Conservation (phyloP, 2,888 invertebrate genomes). For the Artemia sp. region DNA sequence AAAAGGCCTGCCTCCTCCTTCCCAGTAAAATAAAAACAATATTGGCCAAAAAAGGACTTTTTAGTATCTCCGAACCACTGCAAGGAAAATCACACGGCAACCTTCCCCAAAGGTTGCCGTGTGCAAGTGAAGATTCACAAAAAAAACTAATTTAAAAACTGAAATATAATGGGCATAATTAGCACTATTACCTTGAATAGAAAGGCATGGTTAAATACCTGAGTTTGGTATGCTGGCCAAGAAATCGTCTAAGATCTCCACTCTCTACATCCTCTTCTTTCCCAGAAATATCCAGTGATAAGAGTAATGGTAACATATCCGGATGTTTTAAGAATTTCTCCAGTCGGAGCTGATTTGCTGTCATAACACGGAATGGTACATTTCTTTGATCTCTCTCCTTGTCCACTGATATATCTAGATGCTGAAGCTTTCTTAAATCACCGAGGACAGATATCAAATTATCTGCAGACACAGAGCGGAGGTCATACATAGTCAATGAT, state of each 20-base stretch:
- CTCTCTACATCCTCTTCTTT: constrained; percentile 36
- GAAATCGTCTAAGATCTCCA: constrained; percentile 35
- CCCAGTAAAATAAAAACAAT: too few species aligned
- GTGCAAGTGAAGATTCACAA: too few species aligned
- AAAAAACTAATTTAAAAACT: too few species aligned
- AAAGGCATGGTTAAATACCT: neutral
- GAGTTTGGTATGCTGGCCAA: constrained; percentile 27
- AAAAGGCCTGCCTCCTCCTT: too few species aligned
- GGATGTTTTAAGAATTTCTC: constrained; percentile 28
- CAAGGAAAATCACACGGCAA: too few species aligned
- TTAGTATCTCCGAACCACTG: too few species aligned
- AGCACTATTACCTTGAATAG: too few species aligned
- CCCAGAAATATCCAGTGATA: constrained; percentile 47
- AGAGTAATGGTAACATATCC: constrained; percentile 37
- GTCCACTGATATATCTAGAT: constrained; percentile 43
- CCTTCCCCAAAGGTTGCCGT: too few species aligned
- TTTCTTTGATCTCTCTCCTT: constrained; percentile 35
- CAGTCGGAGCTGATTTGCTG: constrained; percentile 30
- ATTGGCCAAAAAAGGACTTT: too few species aligned
- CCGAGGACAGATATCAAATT: constrained; percentile 36
- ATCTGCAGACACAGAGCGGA: constrained; percentile 32
- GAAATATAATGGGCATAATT: too few species aligned
- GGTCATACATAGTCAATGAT: constrained; percentile 43
- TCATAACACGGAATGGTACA: constrained; percentile 34
- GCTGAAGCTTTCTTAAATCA: constrained; percentile 37